A percentile compares a stretch with the other conserved stretches of the same genome.
Conservation (phyloP, 2,888 invertebrate genomes). For the Litoditis marina region DNA sequence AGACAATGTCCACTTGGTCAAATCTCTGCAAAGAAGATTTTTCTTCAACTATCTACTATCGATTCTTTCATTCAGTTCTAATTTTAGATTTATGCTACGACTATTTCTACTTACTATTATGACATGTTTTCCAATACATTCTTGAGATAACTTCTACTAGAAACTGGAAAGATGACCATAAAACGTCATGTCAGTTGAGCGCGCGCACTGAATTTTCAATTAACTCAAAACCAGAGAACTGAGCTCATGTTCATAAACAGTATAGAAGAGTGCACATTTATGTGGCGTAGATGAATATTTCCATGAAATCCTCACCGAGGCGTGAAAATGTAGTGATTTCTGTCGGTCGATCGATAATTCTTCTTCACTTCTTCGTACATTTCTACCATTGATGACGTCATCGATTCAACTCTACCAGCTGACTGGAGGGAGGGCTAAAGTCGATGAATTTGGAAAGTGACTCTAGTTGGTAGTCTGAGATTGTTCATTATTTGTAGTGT, state of each 20-base stretch:
- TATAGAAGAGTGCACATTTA: no score
- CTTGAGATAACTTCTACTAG: no score
- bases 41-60: neutral
- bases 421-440: conserved; percentile 23
- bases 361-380: conserved; percentile 40
- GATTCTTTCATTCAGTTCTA: neutral
- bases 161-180: no score
- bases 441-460: no score
- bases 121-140: no score
- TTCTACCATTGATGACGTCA: conserved; percentile 71
- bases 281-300: no score
- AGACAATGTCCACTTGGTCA: conserved; percentile 68
- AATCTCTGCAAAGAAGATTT: conserved; percentile 66
- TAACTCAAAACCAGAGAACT: neutral
- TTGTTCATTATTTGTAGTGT: no score
- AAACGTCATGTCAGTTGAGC: no score
- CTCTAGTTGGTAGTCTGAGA: no score
- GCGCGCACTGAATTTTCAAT: no score
- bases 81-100: no score
- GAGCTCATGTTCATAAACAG: neutral
- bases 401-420: conserved; percentile 31
- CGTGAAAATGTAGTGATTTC: conserved; percentile 45
- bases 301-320: conserved; percentile 7
- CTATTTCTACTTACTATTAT: no score
- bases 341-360: conserved; percentile 67